Evolutionary conservation across 2,797 vertebrate species (phyloP), one percentile per base, ranked within the genome.

Genomic region (Hypotaenidia philippensis): DNA sequence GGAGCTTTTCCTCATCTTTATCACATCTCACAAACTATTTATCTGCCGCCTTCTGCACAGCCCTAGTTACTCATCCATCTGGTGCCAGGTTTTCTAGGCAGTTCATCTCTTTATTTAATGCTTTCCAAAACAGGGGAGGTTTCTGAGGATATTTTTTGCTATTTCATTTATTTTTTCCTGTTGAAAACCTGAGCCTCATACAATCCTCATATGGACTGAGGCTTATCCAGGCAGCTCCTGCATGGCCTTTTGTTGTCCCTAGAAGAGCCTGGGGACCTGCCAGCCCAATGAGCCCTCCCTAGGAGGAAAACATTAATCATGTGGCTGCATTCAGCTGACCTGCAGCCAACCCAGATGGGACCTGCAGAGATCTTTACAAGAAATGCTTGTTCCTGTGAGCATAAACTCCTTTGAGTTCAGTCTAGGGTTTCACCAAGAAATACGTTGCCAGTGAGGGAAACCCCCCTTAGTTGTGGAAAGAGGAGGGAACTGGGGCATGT

Each of bases 51-150:
- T 71, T 31, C 80, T 86, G 25, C 27, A 5, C 31, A 27, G 31
- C 11, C 26, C 29, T 50, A 21, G 15, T 60, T 77, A 50, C 21
- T 83, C 50, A 22, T 26, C n/a, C 23, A 29, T 23, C 20, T 59
- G 13, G 3, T 72, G 16, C n/a, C 50, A 41, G 25, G 6, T 77
- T 83, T 87, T 53, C 44, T 53, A 23, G 52, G 20, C 44, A 66
- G 17, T 64, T 91, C 53, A 55, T 10, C 11, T 11, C 14, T 10
- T 71, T 66, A 32, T 15, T 55, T 79, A 71, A 52, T 4, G 3
- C 7, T 4, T 7, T 17, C 4, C 12, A 75, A 66, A 56, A 69
- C 50, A 32, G 4, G 7, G 0, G 0, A 44, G 1, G 16, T 57
- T 79, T 57, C 25, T 65, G 76, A 76, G 27, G 27, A 9, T 63